Base-by-base conservation (phyloP, 2,797 vertebrate genomes). In the Labeo calbasu region DNA sequence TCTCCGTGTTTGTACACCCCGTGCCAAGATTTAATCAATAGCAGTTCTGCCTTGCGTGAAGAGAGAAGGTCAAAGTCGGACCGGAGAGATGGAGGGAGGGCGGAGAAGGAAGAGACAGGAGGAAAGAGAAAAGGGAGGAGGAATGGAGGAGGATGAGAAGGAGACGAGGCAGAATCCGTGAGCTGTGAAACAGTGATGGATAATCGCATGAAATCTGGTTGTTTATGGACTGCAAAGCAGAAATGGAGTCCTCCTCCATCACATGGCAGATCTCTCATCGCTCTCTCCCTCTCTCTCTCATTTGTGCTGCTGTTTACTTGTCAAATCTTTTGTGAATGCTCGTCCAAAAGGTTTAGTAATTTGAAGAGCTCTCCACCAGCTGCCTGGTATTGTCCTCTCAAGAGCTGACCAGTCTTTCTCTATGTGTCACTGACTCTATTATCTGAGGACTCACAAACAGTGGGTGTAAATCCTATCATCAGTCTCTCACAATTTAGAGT, bases 1-100 rank as follows among this genome's bases (percentile, higher is more conserved):
- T 95, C 94, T 92, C 91, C 86, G 89, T 95, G 94, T 95, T 95
- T 95, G 93, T 94, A 94, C 94, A 95, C 94, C 89, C 88, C 91
- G 91, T 94, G 94, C 94, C 94, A 94, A 95, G 94, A 95, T 95
- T 92, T 93, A 94, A 95, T 95, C 95, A 95, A 95, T 95, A 95
- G 93, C 92, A 91, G 93, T 92, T 94, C 92, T 92, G 92, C 91
- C 92, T 92, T 87, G 92, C 92, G 92, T 93, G 93, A 94, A 93
- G 93, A 92, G 91, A 94, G 95, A 95, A 95, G 94, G 95, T 95
- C 94, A 95, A 92, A 91, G 91, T 89, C 88, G 91, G 79, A 88
- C 83, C 50, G 75, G 77, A 87, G 86, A 90, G 90, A 92, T 84
- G 88, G 88, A 90, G 87, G 87, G 81, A 84, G 76, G 81, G 79